These are phyloP conservation scores for Epirrhoe tristata DNA, from an alignment of 2,888 invertebrate genomes.

Conservation along the genomic window DNA sequence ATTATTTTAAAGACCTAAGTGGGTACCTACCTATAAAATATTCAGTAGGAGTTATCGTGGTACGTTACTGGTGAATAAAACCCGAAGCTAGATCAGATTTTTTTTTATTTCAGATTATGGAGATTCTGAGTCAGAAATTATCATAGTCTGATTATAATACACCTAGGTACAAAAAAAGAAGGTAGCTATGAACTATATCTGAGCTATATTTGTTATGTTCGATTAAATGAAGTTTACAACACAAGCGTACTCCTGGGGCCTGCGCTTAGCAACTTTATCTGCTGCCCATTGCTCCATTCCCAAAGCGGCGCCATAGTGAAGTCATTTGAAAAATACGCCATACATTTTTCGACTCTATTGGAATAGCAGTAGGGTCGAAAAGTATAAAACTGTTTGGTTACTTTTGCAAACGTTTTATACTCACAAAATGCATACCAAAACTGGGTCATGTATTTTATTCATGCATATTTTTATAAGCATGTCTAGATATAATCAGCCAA, in stretches of 20 bases:
- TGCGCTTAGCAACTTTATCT: slow-evolving; percentile 69
- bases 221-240: slow-evolving; percentile 73
- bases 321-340: slow-evolving; percentile 12
- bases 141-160: slow-evolving; percentile 36
- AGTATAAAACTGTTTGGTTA: slow-evolving; percentile 17
- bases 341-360: slow-evolving; percentile 29
- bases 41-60: slow-evolving; percentile 41
- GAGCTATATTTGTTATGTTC: slow-evolving; percentile 54
- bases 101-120: slow-evolving; percentile 53
- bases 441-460: slow-evolving; percentile 53
- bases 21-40: neutral
- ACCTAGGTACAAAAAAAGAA: neutral
- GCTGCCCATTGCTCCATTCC: slow-evolving; percentile 28
- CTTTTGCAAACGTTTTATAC: slow-evolving; percentile 25
- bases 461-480: slow-evolving; percentile 48
- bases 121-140: slow-evolving; percentile 45
- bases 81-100: slow-evolving; percentile 47
- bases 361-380: slow-evolving; percentile 24
- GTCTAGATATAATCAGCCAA: slow-evolving; percentile 45
- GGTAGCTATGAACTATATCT: no score
- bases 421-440: slow-evolving; percentile 53
- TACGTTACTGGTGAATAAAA: slow-evolving; percentile 31
- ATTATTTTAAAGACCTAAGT: no score
- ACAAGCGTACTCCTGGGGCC: slow-evolving; percentile 50
- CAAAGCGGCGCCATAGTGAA: slow-evolving; percentile 32